These are phyloP conservation scores for Tenebrio molitor DNA, from an alignment of 1,140 invertebrate species.

Conservation along the genomic window DNA sequence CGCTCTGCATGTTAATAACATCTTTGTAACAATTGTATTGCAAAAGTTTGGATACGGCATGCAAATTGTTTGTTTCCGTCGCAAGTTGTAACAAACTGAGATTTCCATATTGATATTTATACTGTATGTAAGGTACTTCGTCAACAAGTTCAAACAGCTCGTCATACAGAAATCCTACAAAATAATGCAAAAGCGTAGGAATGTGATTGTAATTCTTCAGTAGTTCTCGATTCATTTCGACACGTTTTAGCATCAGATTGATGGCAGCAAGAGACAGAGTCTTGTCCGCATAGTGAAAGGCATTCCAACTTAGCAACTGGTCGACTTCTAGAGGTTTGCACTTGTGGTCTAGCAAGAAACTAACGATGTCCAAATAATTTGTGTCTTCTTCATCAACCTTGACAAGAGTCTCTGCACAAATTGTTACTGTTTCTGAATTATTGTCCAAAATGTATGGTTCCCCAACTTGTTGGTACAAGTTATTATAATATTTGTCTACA, in stretches of 20 bases:
- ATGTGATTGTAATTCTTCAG: slow-evolving; percentile 5
- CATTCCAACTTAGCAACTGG: background rate
- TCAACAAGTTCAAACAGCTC: background rate
- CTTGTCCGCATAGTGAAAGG: slow-evolving; percentile 4
- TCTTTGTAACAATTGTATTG: slow-evolving; percentile 3
- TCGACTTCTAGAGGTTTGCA: background rate
- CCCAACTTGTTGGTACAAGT: too few species aligned
- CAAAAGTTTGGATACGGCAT: background rate
- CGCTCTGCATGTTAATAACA: background rate
- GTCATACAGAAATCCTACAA: background rate
- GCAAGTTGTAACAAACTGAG: background rate
- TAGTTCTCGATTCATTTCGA: background rate
- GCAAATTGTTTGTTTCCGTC: background rate
- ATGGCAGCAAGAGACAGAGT: slow-evolving; percentile 8
- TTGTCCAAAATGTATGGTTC: too few species aligned
- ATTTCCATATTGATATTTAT: background rate
- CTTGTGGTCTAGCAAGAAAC: background rate
- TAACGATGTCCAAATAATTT: background rate
- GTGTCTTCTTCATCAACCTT: background rate
- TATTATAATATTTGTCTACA: too few species aligned
- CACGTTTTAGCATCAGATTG: background rate
- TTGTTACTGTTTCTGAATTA: too few species aligned
- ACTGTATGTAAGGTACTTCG: slow-evolving; percentile 15
- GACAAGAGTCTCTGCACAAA: too few species aligned
- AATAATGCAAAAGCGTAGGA: slow-evolving; percentile 1